These are phyloP conservation scores for Charadrius vociferus DNA, from an alignment of 2,113 vertebrate genomes.

Conservation along the genomic window DNA sequence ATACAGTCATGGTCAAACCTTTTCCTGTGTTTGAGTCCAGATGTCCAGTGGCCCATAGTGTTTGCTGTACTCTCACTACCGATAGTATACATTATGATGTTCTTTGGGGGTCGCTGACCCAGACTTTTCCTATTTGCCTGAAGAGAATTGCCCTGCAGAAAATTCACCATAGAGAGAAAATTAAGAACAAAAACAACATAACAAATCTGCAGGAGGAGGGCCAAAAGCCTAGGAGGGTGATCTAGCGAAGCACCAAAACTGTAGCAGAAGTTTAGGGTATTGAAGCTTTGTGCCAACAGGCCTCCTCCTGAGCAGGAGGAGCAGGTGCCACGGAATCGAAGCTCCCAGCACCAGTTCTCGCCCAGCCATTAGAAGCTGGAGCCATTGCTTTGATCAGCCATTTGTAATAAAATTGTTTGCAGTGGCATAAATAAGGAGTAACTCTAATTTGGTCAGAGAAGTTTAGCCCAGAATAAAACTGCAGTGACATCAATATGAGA, in stretches of 20 bases:
- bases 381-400: neutral
- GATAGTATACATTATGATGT: neutral
- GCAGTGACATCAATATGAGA: neutral
- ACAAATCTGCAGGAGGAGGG: neutral
- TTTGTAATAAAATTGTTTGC: neutral
- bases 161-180: neutral
- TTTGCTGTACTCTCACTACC: neutral
- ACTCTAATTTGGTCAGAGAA: neutral
- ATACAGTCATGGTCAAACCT: neutral
- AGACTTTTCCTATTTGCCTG: neutral
- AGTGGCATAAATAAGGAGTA: neutral
- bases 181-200: neutral
- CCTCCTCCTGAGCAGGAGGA: neutral
- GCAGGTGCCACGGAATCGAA: neutral
- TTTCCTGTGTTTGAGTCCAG: neutral
- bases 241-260: neutral
- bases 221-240: neutral
- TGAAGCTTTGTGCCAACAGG: neutral
- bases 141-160: neutral
- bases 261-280: neutral
- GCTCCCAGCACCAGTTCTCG: accelerated
- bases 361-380: neutral
- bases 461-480: neutral
- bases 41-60: neutral
- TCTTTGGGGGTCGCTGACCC: neutral